These are phyloP conservation scores for Enteromius treurensis DNA, from an alignment of 2,797 vertebrate genomes.

Conservation along the genomic window DNA sequence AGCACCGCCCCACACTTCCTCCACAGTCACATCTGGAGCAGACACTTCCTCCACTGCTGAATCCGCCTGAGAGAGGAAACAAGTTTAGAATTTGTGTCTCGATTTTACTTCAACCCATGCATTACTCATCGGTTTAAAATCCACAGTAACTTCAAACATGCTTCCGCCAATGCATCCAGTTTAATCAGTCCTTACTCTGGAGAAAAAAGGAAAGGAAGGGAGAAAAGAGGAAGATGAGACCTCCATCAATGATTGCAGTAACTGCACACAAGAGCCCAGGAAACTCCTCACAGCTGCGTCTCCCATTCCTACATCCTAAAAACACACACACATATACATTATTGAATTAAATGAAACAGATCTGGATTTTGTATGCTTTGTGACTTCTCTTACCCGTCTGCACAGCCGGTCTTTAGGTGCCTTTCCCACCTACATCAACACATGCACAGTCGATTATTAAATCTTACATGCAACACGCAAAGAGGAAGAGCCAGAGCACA, in stretches of 20 bases:
- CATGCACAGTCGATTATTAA: constrained; percentile 13
- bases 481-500: not conserved
- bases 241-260: constrained; percentile 94
- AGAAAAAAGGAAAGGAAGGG: constrained; percentile 44
- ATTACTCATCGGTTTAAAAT: not conserved
- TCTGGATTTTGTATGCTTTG: not conserved
- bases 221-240: constrained; percentile 69
- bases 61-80: constrained; percentile 81
- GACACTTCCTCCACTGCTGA: constrained; percentile 85
- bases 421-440: constrained; percentile 88
- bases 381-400: constrained; percentile 83
- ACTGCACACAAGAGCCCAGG: constrained; percentile 89
- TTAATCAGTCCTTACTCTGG: constrained; percentile 48
- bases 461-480: not conserved
- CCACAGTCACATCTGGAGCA: constrained; percentile 81
- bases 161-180: constrained; percentile 14
- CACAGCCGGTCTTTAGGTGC: constrained; percentile 95
- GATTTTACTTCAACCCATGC: not conserved
- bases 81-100: not conserved
- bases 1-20: constrained; percentile 87
- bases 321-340: constrained; percentile 21
- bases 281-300: constrained; percentile 89
- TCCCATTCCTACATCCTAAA: constrained; percentile 94
- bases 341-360: not conserved
- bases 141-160: not conserved